A percentile compares a stretch with the other conserved stretches of the same genome.
phyloP scores from a whole-genome alignment of 2,113 vertebrate species.

The Pimephales promelas region DNA sequence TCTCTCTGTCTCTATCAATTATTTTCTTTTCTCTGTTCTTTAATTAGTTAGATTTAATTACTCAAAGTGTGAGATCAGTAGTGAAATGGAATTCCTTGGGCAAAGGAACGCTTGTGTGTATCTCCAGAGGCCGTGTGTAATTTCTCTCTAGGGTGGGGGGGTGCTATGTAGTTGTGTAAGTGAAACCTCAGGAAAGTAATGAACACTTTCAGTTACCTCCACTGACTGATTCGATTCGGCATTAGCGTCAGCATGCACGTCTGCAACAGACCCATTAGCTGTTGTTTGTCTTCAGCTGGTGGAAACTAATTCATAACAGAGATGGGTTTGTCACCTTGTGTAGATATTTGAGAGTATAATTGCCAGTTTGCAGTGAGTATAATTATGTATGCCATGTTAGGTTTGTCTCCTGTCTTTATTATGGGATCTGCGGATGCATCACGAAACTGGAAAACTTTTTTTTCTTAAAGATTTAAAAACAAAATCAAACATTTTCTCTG shows the following conservation, averaged over 20 bases:
- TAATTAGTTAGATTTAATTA: constrained; percentile 73
- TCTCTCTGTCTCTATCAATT: constrained; percentile 45
- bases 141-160: constrained; percentile 70
- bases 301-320: neutral
- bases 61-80: constrained; percentile 53
- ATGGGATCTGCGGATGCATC: neutral
- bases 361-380: constrained; percentile 4
- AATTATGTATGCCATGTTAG: constrained; percentile 2
- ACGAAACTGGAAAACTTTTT: neutral
- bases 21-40: constrained; percentile 45
- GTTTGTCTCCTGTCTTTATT: neutral
- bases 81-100: constrained; percentile 52
- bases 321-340: constrained; percentile 5
- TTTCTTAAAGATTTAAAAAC: neutral
- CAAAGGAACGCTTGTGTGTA: constrained; percentile 48
- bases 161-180: constrained; percentile 69
- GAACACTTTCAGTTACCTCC: constrained; percentile 1
- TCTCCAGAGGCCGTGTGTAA: constrained; percentile 71
- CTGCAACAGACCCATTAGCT: neutral
- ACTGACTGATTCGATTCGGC: constrained; percentile 9
- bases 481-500: neutral
- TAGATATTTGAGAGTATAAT: neutral
- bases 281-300: constrained; percentile 12
- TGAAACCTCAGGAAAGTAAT: constrained; percentile 21
- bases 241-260: constrained; percentile 26